Evolutionary conservation across 1,140 invertebrate genomes (phyloP).

Genomic region (Dryas iulia): DNA sequence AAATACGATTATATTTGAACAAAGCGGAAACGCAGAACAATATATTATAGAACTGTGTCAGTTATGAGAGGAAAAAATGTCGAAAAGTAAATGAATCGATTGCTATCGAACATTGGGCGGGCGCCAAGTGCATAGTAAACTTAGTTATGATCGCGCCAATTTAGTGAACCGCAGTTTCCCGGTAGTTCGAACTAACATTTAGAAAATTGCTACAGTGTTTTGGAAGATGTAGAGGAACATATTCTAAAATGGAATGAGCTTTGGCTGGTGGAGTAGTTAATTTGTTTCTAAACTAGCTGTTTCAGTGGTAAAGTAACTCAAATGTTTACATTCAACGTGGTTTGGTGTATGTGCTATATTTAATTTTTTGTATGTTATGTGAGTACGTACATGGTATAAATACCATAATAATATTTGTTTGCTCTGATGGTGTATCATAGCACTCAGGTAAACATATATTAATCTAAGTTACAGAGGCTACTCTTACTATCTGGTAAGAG

Average conservation of each 20-base stretch:
- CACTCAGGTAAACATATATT: too few relatives aligned
- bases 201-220: constrained; percentile 9
- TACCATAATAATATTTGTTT: too few relatives aligned
- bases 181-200: constrained; percentile 13
- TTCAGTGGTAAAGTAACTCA: background rate
- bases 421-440: too few relatives aligned
- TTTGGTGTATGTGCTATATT: background rate
- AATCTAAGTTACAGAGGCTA: too few relatives aligned
- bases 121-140: constrained; percentile 54
- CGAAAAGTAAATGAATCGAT: constrained; percentile 46
- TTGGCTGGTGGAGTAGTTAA: background rate
- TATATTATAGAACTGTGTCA: background rate
- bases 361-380: too few relatives aligned
- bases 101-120: constrained; percentile 44
- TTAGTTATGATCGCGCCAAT: constrained; percentile 50
- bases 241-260: background rate
- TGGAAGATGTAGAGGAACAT: constrained; percentile 2
- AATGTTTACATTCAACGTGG: background rate
- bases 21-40: background rate
- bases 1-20: background rate
- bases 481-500: too few relatives aligned
- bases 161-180: constrained; percentile 29
- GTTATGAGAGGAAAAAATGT: constrained; percentile 28
- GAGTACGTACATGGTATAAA: too few relatives aligned
- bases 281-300: background rate